Percentiles rank a stretch among this genome's conserved stretches.
phyloP scores from a whole-genome alignment of 2,113 vertebrate genomes.

The Colossoma macropomum region DNA sequence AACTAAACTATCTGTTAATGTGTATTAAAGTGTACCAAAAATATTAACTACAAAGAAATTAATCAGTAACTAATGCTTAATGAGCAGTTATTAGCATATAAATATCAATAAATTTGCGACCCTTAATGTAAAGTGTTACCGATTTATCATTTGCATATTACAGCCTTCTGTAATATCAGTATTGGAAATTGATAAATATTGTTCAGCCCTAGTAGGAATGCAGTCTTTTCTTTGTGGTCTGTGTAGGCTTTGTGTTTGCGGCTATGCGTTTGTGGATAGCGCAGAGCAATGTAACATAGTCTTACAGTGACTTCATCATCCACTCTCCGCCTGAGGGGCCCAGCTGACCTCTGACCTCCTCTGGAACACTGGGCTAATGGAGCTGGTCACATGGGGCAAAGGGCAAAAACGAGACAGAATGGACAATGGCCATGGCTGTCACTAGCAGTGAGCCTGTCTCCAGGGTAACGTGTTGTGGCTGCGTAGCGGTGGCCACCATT shows the following conservation, averaged over 20 bases:
- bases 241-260: background rate
- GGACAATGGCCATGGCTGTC: slow-evolving; percentile 39
- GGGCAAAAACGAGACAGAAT: background rate
- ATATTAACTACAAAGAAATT: too few species aligned
- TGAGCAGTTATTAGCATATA: too few species aligned
- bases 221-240: background rate
- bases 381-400: slow-evolving; percentile 38
- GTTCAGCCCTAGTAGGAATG: background rate
- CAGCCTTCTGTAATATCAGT: too few species aligned
- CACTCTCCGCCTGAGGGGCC: background rate
- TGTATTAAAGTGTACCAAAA: too few species aligned
- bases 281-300: background rate
- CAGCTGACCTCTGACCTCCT: slow-evolving; percentile 36
- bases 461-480: slow-evolving; percentile 61
- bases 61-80: too few species aligned
- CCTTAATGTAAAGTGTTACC: too few species aligned
- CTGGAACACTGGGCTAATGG: background rate
- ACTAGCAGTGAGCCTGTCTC: slow-evolving; percentile 25
- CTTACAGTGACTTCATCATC: slow-evolving; percentile 20
- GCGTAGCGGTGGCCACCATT: slow-evolving; percentile 63
- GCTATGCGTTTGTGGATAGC: background rate
- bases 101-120: too few species aligned
- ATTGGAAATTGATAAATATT: background rate
- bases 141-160: too few species aligned
- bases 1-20: too few species aligned